These are phyloP conservation scores for Eurytoma adleriae DNA, from an alignment of 2,888 invertebrate genomes.

Conservation along the genomic window DNA sequence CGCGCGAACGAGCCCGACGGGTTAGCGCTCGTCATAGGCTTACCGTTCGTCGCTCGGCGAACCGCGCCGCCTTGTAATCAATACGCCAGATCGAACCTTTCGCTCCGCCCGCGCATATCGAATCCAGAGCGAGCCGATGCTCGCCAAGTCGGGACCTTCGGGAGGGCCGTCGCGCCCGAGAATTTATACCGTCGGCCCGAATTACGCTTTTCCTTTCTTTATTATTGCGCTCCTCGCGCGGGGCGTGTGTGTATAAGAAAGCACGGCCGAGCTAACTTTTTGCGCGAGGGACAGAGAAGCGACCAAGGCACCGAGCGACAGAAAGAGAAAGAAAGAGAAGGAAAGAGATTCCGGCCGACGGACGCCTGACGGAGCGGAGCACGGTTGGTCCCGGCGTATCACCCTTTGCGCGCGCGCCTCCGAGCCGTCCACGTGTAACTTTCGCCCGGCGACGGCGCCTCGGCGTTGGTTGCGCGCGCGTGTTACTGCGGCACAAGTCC, in stretches of 20 bases:
- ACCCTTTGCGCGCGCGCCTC: background rate
- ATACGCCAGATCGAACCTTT: slow-evolving; percentile 58
- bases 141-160: too few species aligned
- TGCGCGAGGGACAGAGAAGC: slow-evolving; percentile 29
- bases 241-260: background rate
- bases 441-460: background rate
- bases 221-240: background rate
- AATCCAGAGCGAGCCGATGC: too few species aligned
- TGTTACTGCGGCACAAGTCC: too few species aligned
- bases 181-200: too few species aligned
- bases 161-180: too few species aligned
- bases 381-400: background rate
- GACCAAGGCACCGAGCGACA: background rate
- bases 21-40: slow-evolving; percentile 51
- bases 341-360: background rate
- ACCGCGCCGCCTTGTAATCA: slow-evolving; percentile 51
- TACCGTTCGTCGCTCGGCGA: slow-evolving; percentile 9
- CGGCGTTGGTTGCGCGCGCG: background rate
- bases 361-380: background rate
- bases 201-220: too few species aligned
- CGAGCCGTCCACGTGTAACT: background rate
- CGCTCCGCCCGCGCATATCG: slow-evolving; percentile 37
- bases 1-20: slow-evolving; percentile 48
- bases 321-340: background rate
- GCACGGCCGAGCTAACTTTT: too few species aligned